A percentile compares a stretch with the other conserved stretches of the same genome.
These are phyloP conservation scores for Australoheros facetus DNA, from an alignment of 2,797 vertebrate species.

Conservation along the genomic window DNA sequence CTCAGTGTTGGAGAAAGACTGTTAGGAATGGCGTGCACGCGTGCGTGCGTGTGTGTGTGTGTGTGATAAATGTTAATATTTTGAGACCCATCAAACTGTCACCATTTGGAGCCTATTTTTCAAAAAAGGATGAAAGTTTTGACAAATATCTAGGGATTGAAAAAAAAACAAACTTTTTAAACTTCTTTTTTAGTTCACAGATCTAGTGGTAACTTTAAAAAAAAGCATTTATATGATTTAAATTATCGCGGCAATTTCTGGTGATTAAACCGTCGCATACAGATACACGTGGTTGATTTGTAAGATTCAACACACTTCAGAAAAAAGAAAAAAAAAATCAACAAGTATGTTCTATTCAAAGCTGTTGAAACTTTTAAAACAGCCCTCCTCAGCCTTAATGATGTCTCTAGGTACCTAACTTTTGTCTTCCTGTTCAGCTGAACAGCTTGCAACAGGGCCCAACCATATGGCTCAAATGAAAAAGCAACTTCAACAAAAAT, in stretches of 20 bases:
- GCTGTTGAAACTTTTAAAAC: conserved; percentile 48
- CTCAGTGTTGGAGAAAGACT: conserved; percentile 54
- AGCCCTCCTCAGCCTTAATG: conserved; percentile 55
- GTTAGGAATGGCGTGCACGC: conserved; percentile 14
- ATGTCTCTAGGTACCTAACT: conserved; percentile 60
- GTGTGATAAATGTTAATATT: conserved; percentile 15
- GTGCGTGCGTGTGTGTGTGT: neutral
- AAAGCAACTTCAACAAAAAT: conserved; percentile 46
- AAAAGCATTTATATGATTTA: neutral
- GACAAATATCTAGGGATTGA: neutral
- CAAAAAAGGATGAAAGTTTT: conserved; percentile 9
- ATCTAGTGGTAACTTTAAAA: neutral
- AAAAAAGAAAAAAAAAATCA: conserved; percentile 7
- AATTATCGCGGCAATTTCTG: neutral
- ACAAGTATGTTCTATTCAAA: conserved; percentile 46
- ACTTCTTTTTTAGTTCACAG: neutral
- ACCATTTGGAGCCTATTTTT: conserved; percentile 15
- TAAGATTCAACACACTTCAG: conserved; percentile 5
- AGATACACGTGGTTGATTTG: neutral
- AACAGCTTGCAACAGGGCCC: conserved; percentile 66
- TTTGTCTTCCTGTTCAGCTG: conserved; percentile 56
- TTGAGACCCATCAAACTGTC: conserved; percentile 20
- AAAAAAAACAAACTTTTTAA: neutral
- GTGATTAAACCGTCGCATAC: neutral
- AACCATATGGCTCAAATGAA: conserved; percentile 67